These are phyloP conservation scores for Sicus ferrugineus DNA, from an alignment of 2,888 invertebrate species.

Conservation along the genomic window DNA sequence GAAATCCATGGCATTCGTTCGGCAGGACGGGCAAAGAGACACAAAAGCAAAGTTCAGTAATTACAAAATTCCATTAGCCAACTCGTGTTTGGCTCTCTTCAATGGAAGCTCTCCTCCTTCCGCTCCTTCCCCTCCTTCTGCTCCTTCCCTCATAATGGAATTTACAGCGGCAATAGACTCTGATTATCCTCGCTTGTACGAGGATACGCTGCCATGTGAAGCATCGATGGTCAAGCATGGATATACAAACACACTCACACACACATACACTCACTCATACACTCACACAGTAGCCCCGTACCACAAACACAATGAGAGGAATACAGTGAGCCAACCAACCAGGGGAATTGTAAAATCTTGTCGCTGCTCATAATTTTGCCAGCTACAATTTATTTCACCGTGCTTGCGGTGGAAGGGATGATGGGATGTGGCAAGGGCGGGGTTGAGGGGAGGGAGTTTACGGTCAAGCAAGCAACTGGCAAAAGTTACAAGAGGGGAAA, in stretches of 20 bases:
- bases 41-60: constrained; percentile 30
- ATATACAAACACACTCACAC: too few species aligned
- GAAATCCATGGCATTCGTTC: constrained; percentile 20
- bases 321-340: neutral
- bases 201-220: too few species aligned
- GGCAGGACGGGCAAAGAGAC: neutral
- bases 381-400: constrained; percentile 17
- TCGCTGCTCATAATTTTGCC: constrained; percentile 7
- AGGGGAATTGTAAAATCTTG: constrained; percentile 13
- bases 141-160: neutral
- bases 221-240: too few species aligned
- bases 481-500: neutral
- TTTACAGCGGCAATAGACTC: neutral
- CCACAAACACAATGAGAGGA: too few species aligned
- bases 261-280: too few species aligned
- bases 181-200: constrained; percentile 8
- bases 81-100: constrained; percentile 5
- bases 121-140: too few species aligned
- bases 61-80: constrained; percentile 31
- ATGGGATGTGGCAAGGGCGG: neutral
- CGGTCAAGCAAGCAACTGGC: neutral
- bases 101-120: neutral
- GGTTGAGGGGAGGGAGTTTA: neutral
- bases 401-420: neutral
- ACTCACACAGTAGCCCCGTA: too few species aligned